Conservation (phyloP, 2,888 invertebrate species). For the Philereme vetulata region DNA sequence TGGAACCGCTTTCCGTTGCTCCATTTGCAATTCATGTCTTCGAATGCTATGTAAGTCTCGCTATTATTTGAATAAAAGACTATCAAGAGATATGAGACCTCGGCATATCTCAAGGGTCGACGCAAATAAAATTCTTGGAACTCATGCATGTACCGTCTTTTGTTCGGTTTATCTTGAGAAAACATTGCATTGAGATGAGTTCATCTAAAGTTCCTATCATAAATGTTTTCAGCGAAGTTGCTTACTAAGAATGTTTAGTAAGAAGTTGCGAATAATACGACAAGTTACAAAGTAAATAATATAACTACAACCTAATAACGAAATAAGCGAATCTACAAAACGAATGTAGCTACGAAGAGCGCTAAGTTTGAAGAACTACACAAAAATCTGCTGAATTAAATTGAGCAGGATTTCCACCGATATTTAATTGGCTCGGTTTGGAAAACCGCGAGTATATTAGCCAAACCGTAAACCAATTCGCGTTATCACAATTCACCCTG, state of each 20-base stretch:
- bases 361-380: not conserved
- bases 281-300: not conserved
- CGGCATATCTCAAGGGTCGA: conserved; percentile 37
- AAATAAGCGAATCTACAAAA: conserved; percentile 4
- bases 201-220: conserved; percentile 13
- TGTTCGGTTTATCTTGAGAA: conserved; percentile 24
- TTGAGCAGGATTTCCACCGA: conserved; percentile 21
- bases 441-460: conserved; percentile 29
- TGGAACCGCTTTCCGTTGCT: conserved; percentile 55
- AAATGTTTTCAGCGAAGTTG: conserved; percentile 11
- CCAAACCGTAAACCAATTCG: conserved; percentile 59
- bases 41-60: conserved; percentile 40
- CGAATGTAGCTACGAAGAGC: not conserved
- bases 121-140: conserved; percentile 33
- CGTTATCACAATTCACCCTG: conserved; percentile 62
- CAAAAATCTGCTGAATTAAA: conserved; percentile 12
- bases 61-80: conserved; percentile 41
- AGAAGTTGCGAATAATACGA: not conserved
- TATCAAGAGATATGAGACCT: conserved; percentile 39
- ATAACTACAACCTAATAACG: not conserved
- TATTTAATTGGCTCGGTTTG: conserved; percentile 47
- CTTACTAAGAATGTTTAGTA: conserved; percentile 5
- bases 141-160: conserved; percentile 19
- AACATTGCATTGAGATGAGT: conserved; percentile 23
- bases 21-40: conserved; percentile 67